Conservation (phyloP, 1,140 invertebrate genomes). For the Oscheius sp. region DNA sequence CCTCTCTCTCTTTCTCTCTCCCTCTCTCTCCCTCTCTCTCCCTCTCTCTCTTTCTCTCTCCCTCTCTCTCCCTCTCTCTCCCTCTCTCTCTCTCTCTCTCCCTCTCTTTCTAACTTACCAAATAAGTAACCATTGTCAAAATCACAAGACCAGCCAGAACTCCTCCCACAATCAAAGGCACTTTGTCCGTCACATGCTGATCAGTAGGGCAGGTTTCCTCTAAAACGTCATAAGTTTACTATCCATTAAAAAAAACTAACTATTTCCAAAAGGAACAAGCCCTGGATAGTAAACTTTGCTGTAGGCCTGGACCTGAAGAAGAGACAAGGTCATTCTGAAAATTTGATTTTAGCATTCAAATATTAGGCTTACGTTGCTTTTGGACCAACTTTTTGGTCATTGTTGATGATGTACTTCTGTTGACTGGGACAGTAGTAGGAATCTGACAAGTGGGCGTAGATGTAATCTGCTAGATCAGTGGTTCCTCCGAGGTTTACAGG, state of each 20-base stretch:
- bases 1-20: too few species aligned
- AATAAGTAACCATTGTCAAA: neutral
- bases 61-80: too few species aligned
- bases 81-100: too few species aligned
- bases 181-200: slow-evolving; percentile 12
- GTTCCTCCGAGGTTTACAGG: neutral
- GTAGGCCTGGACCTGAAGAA: neutral
- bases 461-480: neutral
- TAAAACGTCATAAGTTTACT: neutral
- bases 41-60: too few species aligned
- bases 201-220: slow-evolving; percentile 5
- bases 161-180: slow-evolving; percentile 9
- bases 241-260: neutral
- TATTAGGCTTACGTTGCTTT: neutral
- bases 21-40: too few species aligned
- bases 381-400: neutral
- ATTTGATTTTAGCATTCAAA: neutral
- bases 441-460: neutral
- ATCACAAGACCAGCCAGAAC: neutral
- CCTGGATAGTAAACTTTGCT: neutral
- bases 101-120: neutral
- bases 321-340: neutral
- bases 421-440: neutral
- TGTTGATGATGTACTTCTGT: slow-evolving; percentile 6
- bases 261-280: neutral